These are phyloP conservation scores for Austrofundulus limnaeus DNA, from an alignment of 2,113 vertebrate species.

Conservation along the genomic window DNA sequence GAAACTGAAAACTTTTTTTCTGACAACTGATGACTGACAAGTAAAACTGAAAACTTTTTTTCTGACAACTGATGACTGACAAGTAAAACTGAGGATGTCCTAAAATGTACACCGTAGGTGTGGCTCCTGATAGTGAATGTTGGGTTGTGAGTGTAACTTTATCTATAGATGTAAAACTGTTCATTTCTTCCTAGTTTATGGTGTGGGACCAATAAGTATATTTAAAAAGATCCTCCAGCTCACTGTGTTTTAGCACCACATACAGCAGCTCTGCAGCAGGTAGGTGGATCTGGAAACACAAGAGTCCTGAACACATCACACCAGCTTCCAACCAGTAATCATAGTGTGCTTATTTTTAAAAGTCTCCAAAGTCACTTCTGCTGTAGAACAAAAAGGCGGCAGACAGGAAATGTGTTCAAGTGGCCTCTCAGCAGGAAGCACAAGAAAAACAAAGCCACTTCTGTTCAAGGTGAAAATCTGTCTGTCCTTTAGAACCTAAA, in stretches of 20 bases:
- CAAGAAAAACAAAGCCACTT: neutral
- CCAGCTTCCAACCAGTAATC: constrained; percentile 5
- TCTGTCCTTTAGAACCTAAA: neutral
- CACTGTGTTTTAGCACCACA: constrained; percentile 33
- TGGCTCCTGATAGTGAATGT: no score
- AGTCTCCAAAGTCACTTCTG: constrained; percentile 8
- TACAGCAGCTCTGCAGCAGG: constrained; percentile 24
- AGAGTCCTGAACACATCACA: constrained; percentile 3
- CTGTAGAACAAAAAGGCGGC: neutral
- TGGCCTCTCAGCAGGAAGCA: neutral
- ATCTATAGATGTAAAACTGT: neutral
- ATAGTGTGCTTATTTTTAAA: constrained; percentile 16
- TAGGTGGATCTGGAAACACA: constrained; percentile 8
- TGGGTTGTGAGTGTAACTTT: no score
- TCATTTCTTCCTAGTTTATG: constrained; percentile 6
- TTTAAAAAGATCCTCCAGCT: constrained; percentile 13
- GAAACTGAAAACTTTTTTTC: no score
- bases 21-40: no score
- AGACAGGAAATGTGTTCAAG: constrained; percentile 7
- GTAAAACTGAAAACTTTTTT: no score
- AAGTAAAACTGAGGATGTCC: no score
- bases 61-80: no score
- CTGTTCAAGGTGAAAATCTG: neutral
- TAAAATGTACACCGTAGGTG: no score
- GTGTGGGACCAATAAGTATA: neutral